Conservation (phyloP, 2,113 vertebrate species). For the Ictalurus furcatus region DNA sequence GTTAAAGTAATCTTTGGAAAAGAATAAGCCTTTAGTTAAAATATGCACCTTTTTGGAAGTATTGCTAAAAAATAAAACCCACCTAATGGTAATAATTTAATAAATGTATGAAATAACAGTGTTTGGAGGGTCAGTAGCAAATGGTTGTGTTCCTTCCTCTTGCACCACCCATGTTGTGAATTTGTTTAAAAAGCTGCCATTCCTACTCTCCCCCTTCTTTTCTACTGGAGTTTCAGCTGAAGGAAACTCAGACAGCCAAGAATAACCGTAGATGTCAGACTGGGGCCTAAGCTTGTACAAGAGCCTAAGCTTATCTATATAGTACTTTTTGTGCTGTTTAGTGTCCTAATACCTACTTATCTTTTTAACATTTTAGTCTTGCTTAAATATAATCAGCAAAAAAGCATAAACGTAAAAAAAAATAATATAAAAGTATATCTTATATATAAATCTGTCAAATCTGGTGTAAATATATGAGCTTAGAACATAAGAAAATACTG, state of each 20-base stretch:
- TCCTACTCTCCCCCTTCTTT: background rate
- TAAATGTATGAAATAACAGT: background rate
- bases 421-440: background rate
- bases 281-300: background rate
- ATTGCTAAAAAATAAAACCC: background rate
- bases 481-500: background rate
- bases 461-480: background rate
- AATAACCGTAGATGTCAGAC: conserved; percentile 14
- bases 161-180: background rate
- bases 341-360: background rate
- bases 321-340: background rate
- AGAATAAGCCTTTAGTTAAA: background rate
- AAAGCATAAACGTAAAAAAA: background rate
- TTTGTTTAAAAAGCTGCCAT: conserved; percentile 29
- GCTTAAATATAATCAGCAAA: background rate
- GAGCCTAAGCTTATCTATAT: background rate
- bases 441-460: background rate
- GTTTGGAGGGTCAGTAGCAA: background rate
- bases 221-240: conserved; percentile 19
- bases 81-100: background rate
- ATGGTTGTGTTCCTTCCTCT: conserved; percentile 20
- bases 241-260: conserved; percentile 25
- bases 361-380: background rate
- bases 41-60: background rate
- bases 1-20: background rate